Conservation (phyloP, 92 coral and sea anemone genomes). For the Actinernus sp. region DNA sequence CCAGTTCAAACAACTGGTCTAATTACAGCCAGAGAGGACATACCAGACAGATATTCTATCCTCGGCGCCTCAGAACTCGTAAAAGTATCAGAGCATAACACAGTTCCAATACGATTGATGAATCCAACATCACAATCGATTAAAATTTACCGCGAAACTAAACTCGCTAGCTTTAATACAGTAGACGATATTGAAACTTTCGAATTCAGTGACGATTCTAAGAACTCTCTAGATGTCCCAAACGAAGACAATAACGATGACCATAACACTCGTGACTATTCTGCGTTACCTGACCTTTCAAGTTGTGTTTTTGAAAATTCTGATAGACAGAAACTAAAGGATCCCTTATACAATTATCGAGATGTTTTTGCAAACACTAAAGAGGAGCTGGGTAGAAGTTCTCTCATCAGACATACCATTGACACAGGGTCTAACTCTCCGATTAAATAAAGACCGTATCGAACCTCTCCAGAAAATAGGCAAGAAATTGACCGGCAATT, state of each 20-base stretch:
- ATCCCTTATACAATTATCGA: background rate
- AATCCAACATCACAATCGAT: constrained; percentile 30
- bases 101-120: constrained; percentile 42
- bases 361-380: constrained; percentile 19
- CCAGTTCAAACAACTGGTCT: constrained; percentile 22
- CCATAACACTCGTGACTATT: background rate
- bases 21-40: constrained; percentile 2
- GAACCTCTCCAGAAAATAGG: constrained; percentile 36
- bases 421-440: constrained; percentile 27
- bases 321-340: background rate
- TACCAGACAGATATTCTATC: constrained; percentile 16
- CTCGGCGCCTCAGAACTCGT: constrained; percentile 30
- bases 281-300: constrained; percentile 16
- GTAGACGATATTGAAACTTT: constrained; percentile 21
- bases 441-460: constrained; percentile 42
- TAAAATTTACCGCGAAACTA: constrained; percentile 37
- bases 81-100: constrained; percentile 5
- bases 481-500: constrained; percentile 40
- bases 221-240: background rate
- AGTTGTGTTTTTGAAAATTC: constrained; percentile 2
- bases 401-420: constrained; percentile 15
- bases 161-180: constrained; percentile 10
- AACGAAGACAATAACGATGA: background rate
- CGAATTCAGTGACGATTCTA: constrained; percentile 2
- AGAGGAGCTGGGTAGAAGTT: background rate